Evolutionary conservation across 30 jellyfish, hydroid and myxozoan genomes (phyloP).

Genomic region (Chrysaora quinquecirrha): DNA sequence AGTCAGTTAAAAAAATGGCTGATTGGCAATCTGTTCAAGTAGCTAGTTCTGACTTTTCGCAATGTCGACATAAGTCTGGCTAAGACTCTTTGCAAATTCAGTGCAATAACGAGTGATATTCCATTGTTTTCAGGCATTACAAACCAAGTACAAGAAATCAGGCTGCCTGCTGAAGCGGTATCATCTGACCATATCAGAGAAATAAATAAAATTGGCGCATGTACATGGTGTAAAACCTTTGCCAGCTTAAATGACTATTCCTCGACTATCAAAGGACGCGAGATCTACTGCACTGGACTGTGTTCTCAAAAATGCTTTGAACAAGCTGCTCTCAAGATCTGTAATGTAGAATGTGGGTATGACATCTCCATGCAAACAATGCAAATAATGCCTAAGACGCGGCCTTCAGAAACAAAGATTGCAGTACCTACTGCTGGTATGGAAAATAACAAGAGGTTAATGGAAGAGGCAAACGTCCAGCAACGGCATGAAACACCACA

Average conservation of each 20-base stretch:
- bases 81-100: too few relatives aligned
- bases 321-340: slow-evolving; percentile 77
- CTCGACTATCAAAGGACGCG: slow-evolving; percentile 70
- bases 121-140: neutral
- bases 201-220: slow-evolving; percentile 61
- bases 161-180: neutral
- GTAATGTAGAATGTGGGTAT: slow-evolving; percentile 76
- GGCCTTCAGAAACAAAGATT: too few relatives aligned
- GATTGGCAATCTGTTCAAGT: neutral
- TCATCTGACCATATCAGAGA: too few relatives aligned
- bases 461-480: too few relatives aligned
- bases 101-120: neutral
- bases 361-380: too few relatives aligned
- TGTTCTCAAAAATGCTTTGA: slow-evolving; percentile 84
- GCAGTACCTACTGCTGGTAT: too few relatives aligned
- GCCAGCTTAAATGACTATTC: slow-evolving; percentile 67
- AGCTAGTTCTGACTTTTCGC: neutral
- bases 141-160: neutral
- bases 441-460: too few relatives aligned
- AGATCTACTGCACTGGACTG: slow-evolving; percentile 84
- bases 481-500: too few relatives aligned
- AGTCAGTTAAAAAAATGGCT: too few relatives aligned
- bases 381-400: too few relatives aligned
- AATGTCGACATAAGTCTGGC: neutral
- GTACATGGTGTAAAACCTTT: slow-evolving; percentile 74